phyloP scores from a whole-genome alignment of 1,140 invertebrate species.

The Maconellicoccus hirsutus region DNA sequence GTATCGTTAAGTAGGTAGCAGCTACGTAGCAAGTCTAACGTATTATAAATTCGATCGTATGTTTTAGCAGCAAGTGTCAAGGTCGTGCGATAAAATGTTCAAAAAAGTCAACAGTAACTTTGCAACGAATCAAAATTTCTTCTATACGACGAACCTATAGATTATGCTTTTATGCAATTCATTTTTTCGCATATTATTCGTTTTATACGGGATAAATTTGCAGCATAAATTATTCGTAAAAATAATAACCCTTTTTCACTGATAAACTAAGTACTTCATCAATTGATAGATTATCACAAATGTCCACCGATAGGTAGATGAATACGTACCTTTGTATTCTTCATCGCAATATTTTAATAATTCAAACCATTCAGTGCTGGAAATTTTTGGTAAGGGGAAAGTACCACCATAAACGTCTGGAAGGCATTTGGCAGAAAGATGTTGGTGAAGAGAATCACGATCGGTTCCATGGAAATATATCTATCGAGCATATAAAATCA shows the following conservation, averaged over 20 bases:
- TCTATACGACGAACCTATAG: too few species aligned
- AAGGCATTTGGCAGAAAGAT: constrained; percentile 66
- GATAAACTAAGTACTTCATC: too few species aligned
- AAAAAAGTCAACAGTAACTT: neutral
- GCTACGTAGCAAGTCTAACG: too few species aligned
- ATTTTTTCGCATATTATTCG: too few species aligned
- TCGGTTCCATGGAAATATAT: constrained; percentile 77
- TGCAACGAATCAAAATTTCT: neutral
- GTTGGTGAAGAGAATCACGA: constrained; percentile 61
- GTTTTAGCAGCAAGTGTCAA: neutral
- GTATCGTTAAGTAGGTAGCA: neutral
- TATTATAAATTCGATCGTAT: neutral
- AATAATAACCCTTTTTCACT: too few species aligned
- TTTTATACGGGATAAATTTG: too few species aligned
- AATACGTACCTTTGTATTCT: constrained; percentile 52
- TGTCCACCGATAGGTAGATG: too few species aligned
- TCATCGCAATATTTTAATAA: constrained; percentile 53
- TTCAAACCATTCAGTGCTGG: constrained; percentile 57
- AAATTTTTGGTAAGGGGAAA: constrained; percentile 47
- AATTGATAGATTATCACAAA: too few species aligned
- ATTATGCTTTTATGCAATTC: too few species aligned
- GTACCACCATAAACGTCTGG: constrained; percentile 68
- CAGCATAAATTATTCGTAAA: too few species aligned
- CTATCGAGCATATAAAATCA: constrained; percentile 31
- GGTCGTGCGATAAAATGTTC: neutral